These are phyloP conservation scores for Lacerta bilineata DNA, from an alignment of 2,797 vertebrate species.

Conservation along the genomic window DNA sequence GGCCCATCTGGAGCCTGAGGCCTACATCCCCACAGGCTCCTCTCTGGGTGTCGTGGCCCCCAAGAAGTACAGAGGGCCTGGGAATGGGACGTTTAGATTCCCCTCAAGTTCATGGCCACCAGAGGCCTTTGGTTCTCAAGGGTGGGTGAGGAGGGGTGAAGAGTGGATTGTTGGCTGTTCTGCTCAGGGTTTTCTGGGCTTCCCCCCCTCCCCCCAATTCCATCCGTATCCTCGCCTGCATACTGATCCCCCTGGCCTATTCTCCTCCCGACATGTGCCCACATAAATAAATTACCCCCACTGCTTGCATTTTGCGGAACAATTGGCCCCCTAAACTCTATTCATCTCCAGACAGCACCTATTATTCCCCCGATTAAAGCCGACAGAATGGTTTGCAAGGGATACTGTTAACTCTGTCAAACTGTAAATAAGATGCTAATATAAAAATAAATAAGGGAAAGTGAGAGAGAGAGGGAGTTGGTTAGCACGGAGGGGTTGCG, in stretches of 20 bases:
- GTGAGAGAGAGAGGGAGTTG: constrained; percentile 27
- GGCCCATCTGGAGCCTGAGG: constrained; percentile 72
- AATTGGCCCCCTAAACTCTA: constrained; percentile 78
- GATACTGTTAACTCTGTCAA: constrained; percentile 77
- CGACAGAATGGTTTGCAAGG: constrained; percentile 76
- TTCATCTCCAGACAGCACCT: constrained; percentile 77
- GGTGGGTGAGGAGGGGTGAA: constrained; percentile 26
- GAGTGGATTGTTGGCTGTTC: constrained; percentile 49
- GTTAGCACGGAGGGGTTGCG: constrained; percentile 3
- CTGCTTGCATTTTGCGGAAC: constrained; percentile 71
- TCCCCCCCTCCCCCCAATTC: constrained; percentile 56
- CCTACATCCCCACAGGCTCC: constrained; percentile 58
- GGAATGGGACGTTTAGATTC: constrained; percentile 68
- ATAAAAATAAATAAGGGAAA: constrained; percentile 41
- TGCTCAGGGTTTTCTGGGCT: constrained; percentile 66
- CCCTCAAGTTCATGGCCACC: constrained; percentile 74
- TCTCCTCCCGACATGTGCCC: constrained; percentile 78
- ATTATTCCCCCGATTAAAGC: constrained; percentile 79
- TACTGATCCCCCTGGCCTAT: constrained; percentile 76
- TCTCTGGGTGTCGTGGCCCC: constrained; percentile 69
- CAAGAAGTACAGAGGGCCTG: constrained; percentile 73
- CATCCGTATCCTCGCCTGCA: constrained; percentile 66
- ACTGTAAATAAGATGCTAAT: constrained; percentile 81
- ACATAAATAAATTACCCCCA: constrained; percentile 81
- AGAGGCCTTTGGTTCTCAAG: constrained; percentile 70